Conservation (phyloP, 1,140 invertebrate species). For the Rhynchophorus ferrugineus region DNA sequence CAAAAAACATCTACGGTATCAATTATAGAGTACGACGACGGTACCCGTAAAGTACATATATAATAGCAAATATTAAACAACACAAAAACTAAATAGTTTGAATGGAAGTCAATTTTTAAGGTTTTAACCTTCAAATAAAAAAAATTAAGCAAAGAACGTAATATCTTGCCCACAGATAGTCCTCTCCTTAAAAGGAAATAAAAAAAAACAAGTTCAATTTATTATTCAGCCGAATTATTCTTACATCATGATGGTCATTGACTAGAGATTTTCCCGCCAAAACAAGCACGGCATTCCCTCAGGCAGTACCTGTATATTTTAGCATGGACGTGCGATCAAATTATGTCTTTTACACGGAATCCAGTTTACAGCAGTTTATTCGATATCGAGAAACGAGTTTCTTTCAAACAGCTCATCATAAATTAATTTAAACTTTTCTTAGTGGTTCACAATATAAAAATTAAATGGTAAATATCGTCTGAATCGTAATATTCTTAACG, state of each 20-base stretch:
- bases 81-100: no score
- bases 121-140: slow-evolving; percentile 9
- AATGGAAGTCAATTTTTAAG: slow-evolving; percentile 3
- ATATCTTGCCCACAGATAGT: slow-evolving; percentile 4
- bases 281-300: slow-evolving; percentile 18
- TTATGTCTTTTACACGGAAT: not conserved
- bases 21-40: no score
- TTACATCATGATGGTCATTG: slow-evolving; percentile 24
- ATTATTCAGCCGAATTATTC: slow-evolving; percentile 22
- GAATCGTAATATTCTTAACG: not conserved
- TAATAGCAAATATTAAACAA: no score
- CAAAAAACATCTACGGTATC: no score
- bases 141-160: slow-evolving; percentile 14
- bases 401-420: not conserved
- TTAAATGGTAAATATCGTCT: not conserved
- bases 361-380: no score
- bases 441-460: not conserved
- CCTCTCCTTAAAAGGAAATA: slow-evolving; percentile 8
- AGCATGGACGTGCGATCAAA: slow-evolving; percentile 13
- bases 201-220: slow-evolving; percentile 18
- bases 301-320: slow-evolving; percentile 20
- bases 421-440: not conserved
- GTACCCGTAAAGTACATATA: no score
- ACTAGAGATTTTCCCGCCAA: slow-evolving; percentile 24
- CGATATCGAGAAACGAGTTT: no score